Base-by-base conservation (phyloP, 1,140 invertebrate species). In the Pachypsylla venusta region DNA sequence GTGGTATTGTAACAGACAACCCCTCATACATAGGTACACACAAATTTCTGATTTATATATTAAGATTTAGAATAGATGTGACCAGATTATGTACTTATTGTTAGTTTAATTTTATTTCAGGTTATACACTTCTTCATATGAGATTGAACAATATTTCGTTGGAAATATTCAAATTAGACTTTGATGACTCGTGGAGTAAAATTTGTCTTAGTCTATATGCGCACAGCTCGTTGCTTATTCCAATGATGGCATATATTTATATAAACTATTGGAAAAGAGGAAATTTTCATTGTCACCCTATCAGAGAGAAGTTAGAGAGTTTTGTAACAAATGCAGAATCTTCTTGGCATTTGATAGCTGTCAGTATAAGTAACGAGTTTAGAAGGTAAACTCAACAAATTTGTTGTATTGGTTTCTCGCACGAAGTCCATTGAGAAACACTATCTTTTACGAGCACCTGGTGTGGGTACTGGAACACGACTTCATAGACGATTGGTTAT, bases 281-380 rank as follows among this genome's bases (percentile, higher is more conserved):
- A n/a, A 48, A 48, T 19, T 48, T 48, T n/a, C 42, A 48, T 22
- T 48, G 42, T 19, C 42, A 48, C 22, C 42, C 42, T 19, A 48
- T 48, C 5, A 5, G 42, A n/a, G 42, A 48, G n/a, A 48, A 48
- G 42, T 22, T 48, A 22, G 7, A 48, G 16, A 4, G n/a, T 3
- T 48, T 48, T 48, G 42, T 48, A 22, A 48, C 42, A 7, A 7
- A 48, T 4, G 42, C 42, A 4, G 42, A 48, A 19, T 22, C 42
- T 48, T 48, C 42, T n/a, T 48, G 42, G 42, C 16, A 10, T n/a
- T 19, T 48, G 7, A 48, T 48, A 19, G 42, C 42, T 5, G 42
- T 48, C 5, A 19, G n/a, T 10, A 48, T 48, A 7, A 48, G 42
- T 22, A 48, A 48, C 22, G 42, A 48, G 42, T 48, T 48, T 48